A percentile compares a stretch with the other conserved stretches of the same genome.
Conservation (phyloP, 2,113 vertebrate genomes). For the Neodontobutis hainanensis region DNA sequence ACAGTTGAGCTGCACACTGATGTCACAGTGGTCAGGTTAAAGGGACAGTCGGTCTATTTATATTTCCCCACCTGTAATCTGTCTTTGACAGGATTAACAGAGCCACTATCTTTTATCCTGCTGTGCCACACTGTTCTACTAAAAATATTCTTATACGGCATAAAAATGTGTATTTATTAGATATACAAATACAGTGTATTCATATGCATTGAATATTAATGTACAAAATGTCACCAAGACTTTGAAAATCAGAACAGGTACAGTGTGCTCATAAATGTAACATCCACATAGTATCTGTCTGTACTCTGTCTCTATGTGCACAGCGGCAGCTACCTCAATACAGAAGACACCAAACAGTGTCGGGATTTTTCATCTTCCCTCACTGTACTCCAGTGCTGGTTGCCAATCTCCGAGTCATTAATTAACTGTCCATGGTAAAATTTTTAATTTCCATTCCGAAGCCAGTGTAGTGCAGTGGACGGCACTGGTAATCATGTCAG, state of each 20-base stretch:
- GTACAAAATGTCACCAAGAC: constrained; percentile 5
- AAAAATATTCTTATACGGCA: constrained; percentile 30
- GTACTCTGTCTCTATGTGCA: not conserved
- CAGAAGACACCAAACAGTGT: constrained; percentile 38
- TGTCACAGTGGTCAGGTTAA: constrained; percentile 63
- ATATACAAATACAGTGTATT: constrained; percentile 6
- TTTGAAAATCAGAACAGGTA: constrained; percentile 5
- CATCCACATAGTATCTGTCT: not conserved
- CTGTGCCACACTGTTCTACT: constrained; percentile 34
- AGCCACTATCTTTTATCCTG: constrained; percentile 41
- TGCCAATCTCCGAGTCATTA: constrained; percentile 70
- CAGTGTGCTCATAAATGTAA: not conserved
- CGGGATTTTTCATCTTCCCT: constrained; percentile 37
- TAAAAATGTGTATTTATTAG: constrained; percentile 27
- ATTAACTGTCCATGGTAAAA: constrained; percentile 68
- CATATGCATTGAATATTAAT: not conserved
- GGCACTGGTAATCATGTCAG: constrained; percentile 92
- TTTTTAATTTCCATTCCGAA: constrained; percentile 54
- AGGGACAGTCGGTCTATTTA: constrained; percentile 72
- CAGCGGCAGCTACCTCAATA: constrained; percentile 28
- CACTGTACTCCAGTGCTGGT: constrained; percentile 42
- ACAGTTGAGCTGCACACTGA: constrained; percentile 54
- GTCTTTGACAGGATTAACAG: constrained; percentile 70
- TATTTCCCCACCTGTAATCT: constrained; percentile 74
- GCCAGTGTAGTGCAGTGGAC: constrained; percentile 85